Percentiles rank a stretch among this genome's conserved stretches.
Evolutionary conservation across 2,888 invertebrate species (phyloP).

Genomic region (Drosophila meridiana): DNA sequence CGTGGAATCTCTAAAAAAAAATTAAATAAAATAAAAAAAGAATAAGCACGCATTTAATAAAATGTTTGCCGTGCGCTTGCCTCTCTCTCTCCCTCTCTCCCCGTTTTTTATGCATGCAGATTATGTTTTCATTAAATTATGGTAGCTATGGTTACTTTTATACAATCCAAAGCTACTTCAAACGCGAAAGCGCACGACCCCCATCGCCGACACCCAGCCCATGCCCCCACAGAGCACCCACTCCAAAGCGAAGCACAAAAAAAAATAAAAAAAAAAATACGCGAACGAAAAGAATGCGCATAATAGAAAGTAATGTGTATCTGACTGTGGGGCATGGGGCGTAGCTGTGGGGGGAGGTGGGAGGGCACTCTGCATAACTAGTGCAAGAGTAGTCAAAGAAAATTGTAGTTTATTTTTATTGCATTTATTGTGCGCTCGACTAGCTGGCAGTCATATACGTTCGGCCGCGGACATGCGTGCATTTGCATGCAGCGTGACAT

Average conservation of each 20-base stretch:
- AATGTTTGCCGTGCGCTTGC: slow-evolving; percentile 22
- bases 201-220: slow-evolving; percentile 30
- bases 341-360: neutral
- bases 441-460: slow-evolving; percentile 6
- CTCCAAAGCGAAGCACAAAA: slow-evolving; percentile 33
- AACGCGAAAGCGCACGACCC: slow-evolving; percentile 57
- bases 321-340: slow-evolving; percentile 9
- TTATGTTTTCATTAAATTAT: slow-evolving; percentile 83
- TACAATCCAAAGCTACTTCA: slow-evolving; percentile 77
- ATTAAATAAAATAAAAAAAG: slow-evolving; percentile 6
- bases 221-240: slow-evolving; percentile 27
- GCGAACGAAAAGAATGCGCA: slow-evolving; percentile 63
- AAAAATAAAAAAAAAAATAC: slow-evolving; percentile 18
- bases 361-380: slow-evolving; percentile 30
- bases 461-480: slow-evolving; percentile 40
- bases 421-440: slow-evolving; percentile 60
- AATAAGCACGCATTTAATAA: slow-evolving; percentile 57
- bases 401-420: slow-evolving; percentile 78
- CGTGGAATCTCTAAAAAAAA: slow-evolving; percentile 23
- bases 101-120: slow-evolving; percentile 62
- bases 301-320: slow-evolving; percentile 67
- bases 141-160: slow-evolving; percentile 80
- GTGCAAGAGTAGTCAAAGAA: slow-evolving; percentile 60
- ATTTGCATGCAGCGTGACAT: slow-evolving; percentile 71
- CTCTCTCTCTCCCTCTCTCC: neutral